Conservation (phyloP, 2,797 vertebrate genomes). For the Trematomus bernacchii region DNA sequence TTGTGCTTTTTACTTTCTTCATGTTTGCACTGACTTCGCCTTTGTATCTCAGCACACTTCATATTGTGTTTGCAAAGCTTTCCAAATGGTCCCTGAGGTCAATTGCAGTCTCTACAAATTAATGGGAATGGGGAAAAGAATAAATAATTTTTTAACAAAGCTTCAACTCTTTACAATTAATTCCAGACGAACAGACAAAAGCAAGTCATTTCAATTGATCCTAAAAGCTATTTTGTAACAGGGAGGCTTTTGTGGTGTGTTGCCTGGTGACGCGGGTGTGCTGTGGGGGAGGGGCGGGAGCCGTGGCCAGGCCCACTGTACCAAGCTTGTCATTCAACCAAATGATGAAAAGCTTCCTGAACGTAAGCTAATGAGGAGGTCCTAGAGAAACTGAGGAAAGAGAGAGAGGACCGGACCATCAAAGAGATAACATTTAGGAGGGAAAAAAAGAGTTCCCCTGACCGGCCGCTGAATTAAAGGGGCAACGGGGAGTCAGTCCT, state of each 20-base stretch:
- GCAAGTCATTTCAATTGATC: slow-evolving; percentile 80
- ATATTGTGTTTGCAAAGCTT: slow-evolving; percentile 66
- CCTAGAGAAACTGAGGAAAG: slow-evolving; percentile 60
- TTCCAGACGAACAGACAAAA: slow-evolving; percentile 82
- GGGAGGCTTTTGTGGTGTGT: slow-evolving; percentile 82
- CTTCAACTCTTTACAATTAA: slow-evolving; percentile 83
- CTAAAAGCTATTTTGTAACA: slow-evolving; percentile 83
- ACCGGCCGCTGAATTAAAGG: slow-evolving; percentile 71
- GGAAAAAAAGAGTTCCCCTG: slow-evolving; percentile 79
- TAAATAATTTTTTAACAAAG: slow-evolving; percentile 76
- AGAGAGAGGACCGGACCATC: slow-evolving; percentile 62
- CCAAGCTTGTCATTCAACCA: slow-evolving; percentile 80
- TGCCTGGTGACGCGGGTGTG: slow-evolving; percentile 80
- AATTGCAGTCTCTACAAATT: slow-evolving; percentile 63
- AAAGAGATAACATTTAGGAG: slow-evolving; percentile 83
- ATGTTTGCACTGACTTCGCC: slow-evolving; percentile 36
- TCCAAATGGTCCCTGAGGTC: slow-evolving; percentile 60
- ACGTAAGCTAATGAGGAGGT: slow-evolving; percentile 83
- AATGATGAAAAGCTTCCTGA: slow-evolving; percentile 89
- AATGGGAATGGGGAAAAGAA: slow-evolving; percentile 54
- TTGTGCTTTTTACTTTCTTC: slow-evolving; percentile 12
- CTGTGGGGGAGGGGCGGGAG: slow-evolving; percentile 61
- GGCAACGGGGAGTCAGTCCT: slow-evolving; percentile 76
- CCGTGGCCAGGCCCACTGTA: slow-evolving; percentile 65
- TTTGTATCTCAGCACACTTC: slow-evolving; percentile 48